A percentile compares a stretch with the other conserved stretches of the same genome.
Evolutionary conservation across 2,888 invertebrate species (phyloP).

Genomic region (Lycocerus yunnanus): DNA sequence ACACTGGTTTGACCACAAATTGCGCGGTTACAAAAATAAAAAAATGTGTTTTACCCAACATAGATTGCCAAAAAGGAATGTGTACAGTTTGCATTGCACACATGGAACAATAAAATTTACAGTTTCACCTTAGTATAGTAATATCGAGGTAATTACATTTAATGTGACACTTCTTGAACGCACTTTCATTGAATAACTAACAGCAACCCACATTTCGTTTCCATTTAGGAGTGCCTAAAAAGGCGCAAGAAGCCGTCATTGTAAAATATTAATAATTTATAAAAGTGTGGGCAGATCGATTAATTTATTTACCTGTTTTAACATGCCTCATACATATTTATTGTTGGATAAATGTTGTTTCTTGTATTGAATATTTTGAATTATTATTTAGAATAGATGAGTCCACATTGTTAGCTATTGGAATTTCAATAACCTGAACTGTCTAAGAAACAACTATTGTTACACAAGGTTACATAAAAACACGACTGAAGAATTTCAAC

Average conservation of each 20-base stretch:
- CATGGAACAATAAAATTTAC: neutral
- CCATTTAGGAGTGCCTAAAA: conserved; percentile 15
- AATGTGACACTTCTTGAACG: conserved; percentile 9
- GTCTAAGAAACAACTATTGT: neutral
- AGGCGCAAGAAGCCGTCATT: neutral
- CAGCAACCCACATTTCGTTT: conserved; percentile 12
- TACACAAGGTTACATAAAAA: neutral
- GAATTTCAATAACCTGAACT: neutral
- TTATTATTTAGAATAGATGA: neutral
- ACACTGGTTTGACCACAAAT: neutral
- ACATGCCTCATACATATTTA: neutral
- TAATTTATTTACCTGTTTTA: neutral
- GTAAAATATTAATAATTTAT: neutral
- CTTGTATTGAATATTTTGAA: neutral
- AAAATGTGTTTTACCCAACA: neutral
- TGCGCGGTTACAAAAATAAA: neutral
- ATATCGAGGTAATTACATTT: neutral
- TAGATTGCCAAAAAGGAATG: neutral
- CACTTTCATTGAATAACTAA: conserved; percentile 15
- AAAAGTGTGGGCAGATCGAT: neutral
- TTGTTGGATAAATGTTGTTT: neutral
- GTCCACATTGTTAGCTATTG: neutral
- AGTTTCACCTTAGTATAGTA: neutral
- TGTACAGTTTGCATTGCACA: neutral
- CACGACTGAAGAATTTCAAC: neutral